Percentiles rank a stretch among this genome's conserved stretches.
Evolutionary conservation across 2,888 invertebrate species (phyloP).

Genomic region (Steinernema hermaphroditum): DNA sequence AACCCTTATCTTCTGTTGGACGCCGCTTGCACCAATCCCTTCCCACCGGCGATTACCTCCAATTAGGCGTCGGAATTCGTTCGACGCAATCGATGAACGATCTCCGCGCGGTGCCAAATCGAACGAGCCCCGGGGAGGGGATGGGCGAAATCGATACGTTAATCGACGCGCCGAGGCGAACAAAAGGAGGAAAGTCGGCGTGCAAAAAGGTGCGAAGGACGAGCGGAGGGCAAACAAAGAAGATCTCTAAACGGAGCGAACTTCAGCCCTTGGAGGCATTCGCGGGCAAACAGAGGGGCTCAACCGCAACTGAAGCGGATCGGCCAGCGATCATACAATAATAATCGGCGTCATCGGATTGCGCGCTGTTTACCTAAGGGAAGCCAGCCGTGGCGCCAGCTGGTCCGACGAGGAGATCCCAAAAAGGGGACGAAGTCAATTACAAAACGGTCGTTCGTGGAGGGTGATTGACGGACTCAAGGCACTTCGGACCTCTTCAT

Average conservation of each 20-base stretch:
- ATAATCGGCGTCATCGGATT: conserved; percentile 22
- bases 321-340: background rate
- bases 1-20: conserved; percentile 17
- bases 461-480: conserved; percentile 1
- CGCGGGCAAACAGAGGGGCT: conserved; percentile 9
- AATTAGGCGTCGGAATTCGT: conserved; percentile 10
- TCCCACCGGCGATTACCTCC: background rate
- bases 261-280: conserved; percentile 15
- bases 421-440: conserved; percentile 17
- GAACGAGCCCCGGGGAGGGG: background rate
- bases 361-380: conserved; percentile 24
- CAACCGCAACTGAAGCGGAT: background rate
- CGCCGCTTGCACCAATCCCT: background rate
- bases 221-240: conserved; percentile 22
- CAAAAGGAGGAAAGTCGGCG: conserved; percentile 26
- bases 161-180: conserved; percentile 28
- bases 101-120: conserved; percentile 23
- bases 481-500: conserved; percentile 15
- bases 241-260: conserved; percentile 9
- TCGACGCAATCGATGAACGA: background rate
- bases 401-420: conserved; percentile 8
- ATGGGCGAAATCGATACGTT: conserved; percentile 24
- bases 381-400: conserved; percentile 2
- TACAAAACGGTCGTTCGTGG: conserved; percentile 22
- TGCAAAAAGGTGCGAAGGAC: conserved; percentile 26